Evolutionary conservation across 1,140 invertebrate species (phyloP), one percentile per base, ranked within the genome.

Genomic region (Eriocheir sinensis): DNA sequence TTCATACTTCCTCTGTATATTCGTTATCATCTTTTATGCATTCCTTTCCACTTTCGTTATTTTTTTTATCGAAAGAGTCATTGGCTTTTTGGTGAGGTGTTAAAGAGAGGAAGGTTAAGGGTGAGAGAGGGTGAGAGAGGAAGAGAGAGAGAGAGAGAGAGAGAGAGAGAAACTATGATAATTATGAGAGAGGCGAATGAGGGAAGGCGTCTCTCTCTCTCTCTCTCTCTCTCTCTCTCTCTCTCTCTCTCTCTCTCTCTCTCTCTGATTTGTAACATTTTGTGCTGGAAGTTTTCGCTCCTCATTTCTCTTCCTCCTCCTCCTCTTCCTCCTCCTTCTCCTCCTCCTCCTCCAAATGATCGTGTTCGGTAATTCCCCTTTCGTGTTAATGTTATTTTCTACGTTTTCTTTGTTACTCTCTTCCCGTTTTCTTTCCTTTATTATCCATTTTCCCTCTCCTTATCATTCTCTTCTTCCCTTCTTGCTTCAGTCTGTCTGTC

Each of bases 81-180:
- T 83, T 36, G 8, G 9, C 3, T 30, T 86, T 34, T 38, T 86
- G 83, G 27, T 44, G 34, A 32, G 15, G 17, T 2, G 27, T 30
- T 21, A 86, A 32, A 86, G 83, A 86, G 83, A 86, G 83, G 34
- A 48, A 15, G n/a, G 15, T 4, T 8, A 32, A 86, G 83, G 34
- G 83, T 30, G 83, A 86, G 83, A 86, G 83, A 86, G 83, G 34
- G 83, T 30, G 81, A 85, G 81, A 85, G 83, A 86, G 83, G 34
- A 32, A 86, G 83, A 86, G 83, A 86, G 83, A 86, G 83, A 86
- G 83, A 86, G 83, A 86, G 83, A 86, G 83, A 86, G 4, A 40
- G 83, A 86, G 3, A 6, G 83, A 86, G 32, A 36, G 83, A 0
- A 21, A 34, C 27, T 48, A 17, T 48, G 30, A 17, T 8, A 40